Base-by-base conservation (phyloP, 1,140 invertebrate species). In the Tetranychus cinnabarinus region DNA sequence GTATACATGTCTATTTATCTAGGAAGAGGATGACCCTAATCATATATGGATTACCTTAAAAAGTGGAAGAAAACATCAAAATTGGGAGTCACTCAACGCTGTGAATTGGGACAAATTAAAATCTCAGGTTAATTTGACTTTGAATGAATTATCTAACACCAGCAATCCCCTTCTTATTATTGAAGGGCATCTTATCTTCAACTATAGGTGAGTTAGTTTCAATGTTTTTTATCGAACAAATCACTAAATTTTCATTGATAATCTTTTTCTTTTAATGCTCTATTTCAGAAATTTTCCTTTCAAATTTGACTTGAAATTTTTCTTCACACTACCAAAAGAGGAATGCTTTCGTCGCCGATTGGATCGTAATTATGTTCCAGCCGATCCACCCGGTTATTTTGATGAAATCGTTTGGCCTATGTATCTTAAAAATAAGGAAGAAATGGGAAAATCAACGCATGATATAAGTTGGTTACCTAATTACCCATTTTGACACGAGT, bases 71-170 rank as follows among this genome's bases (percentile, higher is more conserved):
- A 79, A 81, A 65, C 82, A 84, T 63, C 78, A 82, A 15, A 87
- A 89, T 70, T 88, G 83, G 75, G 86, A 88, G 65, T 70, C 84
- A 2, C 65, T 86, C 31, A 77, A 78, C 0, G 77, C 82, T 35
- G 64, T 88, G 50, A 80, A 88, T 70, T 86, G 86, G 81, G 72
- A 81, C 1, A 74, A 73, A 65, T 83, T 88, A 82, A 69, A 75
- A 59, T 62, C 67, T 4, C 80, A 84, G 67, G 33, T 56, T 8
- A 10, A n/a, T 39, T 35, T n/a, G 10, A 36, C 33, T 12, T 8
- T 36, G 1, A 36, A 2, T 6, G 34, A 39, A 10, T 6, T 37
- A 6, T 13, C 34, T 34, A 56, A 37, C 8, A n/a, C 6, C 5
- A 15, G 15, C 15, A 15, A n/a, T 7, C 6, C 15, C 0, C 36